phyloP scores from a whole-genome alignment of 2,888 invertebrate species.

The Apodemia duryi region DNA sequence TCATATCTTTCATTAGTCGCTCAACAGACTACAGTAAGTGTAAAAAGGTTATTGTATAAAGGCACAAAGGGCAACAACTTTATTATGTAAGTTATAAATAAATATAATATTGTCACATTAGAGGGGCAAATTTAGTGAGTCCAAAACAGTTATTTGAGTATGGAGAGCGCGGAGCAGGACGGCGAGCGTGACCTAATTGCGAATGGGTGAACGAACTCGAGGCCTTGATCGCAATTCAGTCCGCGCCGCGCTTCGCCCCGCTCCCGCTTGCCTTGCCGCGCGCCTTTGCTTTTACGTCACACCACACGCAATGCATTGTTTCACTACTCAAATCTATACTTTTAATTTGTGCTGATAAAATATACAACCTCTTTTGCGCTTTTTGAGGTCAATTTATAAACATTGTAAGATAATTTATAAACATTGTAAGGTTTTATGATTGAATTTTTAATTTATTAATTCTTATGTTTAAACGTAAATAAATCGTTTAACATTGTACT shows the following conservation, averaged over 20 bases:
- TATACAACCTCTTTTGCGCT: conserved; percentile 11
- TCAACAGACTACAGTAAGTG: no score
- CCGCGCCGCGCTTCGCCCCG: conserved; percentile 34
- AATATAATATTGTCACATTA: conserved; percentile 53
- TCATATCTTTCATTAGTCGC: no score
- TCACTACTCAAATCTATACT: conserved; percentile 33
- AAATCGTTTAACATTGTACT: no score
- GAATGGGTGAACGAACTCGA: conserved; percentile 72
- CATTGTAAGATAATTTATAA: background rate
- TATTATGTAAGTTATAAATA: conserved; percentile 28
- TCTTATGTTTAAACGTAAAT: no score
- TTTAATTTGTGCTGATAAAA: conserved; percentile 12
- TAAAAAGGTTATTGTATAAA: no score
- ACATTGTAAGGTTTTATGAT: background rate
- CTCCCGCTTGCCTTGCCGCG: conserved; percentile 28
- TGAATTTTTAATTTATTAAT: background rate
- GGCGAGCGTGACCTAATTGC: conserved; percentile 71
- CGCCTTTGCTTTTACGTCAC: conserved; percentile 31
- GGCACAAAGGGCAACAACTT: conserved; percentile 5
- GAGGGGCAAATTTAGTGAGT: conserved; percentile 67
- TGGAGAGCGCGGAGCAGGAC: conserved; percentile 51
- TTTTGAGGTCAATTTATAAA: conserved; percentile 7
- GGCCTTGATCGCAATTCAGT: conserved; percentile 78
- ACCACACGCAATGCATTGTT: conserved; percentile 48
- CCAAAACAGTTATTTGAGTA: conserved; percentile 65